Evolutionary conservation across 2,888 invertebrate species (phyloP).

Genomic region (Reticulitermes lucifugus): DNA sequence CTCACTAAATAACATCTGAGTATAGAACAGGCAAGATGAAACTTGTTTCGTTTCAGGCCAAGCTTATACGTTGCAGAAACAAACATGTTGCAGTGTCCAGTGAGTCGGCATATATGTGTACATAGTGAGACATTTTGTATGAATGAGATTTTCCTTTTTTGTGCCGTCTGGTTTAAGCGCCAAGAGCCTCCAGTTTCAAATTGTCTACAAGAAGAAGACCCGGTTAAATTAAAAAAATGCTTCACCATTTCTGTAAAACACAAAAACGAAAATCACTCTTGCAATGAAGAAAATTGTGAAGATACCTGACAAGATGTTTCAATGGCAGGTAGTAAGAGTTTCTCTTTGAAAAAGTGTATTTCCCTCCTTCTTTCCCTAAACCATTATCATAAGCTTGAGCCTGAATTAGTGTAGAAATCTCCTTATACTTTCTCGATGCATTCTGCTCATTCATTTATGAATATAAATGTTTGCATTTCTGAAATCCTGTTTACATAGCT

Average conservation of each 20-base stretch:
- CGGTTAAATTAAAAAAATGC: not conserved
- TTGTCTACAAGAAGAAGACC: not conserved
- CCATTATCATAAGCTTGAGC: not conserved
- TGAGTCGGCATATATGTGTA: not conserved
- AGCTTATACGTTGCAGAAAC: no score
- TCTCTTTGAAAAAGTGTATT: not conserved
- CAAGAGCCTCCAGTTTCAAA: not conserved
- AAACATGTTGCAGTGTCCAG: no score
- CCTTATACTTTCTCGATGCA: no score
- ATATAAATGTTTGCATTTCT: no score
- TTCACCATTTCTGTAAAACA: not conserved
- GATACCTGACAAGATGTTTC: slow-evolving; percentile 21
- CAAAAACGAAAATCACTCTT: not conserved
- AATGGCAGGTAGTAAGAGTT: slow-evolving; percentile 37
- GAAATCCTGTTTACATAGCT: no score
- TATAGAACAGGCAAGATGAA: slow-evolving; percentile 5
- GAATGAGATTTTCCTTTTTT: not conserved
- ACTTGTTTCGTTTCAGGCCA: not conserved
- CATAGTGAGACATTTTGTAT: not conserved
- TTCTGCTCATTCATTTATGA: no score
- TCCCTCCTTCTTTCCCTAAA: not conserved
- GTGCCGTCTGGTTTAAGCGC: not conserved
- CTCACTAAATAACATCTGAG: slow-evolving; percentile 17
- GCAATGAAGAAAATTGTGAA: not conserved
- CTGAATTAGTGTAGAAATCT: not conserved